A percentile compares a stretch with the other conserved stretches of the same genome.
These are phyloP conservation scores for Notospermus geniculatus DNA, from an alignment of 1,140 invertebrate species.

Conservation along the genomic window DNA sequence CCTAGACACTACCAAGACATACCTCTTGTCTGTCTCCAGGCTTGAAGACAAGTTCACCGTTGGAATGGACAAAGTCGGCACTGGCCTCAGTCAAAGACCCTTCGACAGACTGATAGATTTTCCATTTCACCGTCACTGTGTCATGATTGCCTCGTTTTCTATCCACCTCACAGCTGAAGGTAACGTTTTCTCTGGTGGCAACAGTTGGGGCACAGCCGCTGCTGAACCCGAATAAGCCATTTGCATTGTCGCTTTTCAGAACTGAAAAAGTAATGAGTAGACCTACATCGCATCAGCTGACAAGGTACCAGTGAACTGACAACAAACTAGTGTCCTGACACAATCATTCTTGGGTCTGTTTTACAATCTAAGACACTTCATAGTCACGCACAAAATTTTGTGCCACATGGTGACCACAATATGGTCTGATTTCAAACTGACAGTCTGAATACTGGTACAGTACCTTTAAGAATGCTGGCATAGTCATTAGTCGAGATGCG, in stretches of 20 bases:
- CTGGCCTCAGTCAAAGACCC: slow-evolving; percentile 17
- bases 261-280: slow-evolving; percentile 43
- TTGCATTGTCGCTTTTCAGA: slow-evolving; percentile 54
- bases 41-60: slow-evolving; percentile 38
- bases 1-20: no score
- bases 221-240: slow-evolving; percentile 49
- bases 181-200: slow-evolving; percentile 25
- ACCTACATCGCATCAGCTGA: no score
- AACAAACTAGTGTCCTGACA: no score
- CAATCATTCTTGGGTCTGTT: no score
- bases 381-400: no score
- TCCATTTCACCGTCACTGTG: slow-evolving; percentile 42
- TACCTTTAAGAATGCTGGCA: slow-evolving; percentile 44
- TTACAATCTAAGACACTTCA: no score
- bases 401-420: not conserved
- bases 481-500: slow-evolving; percentile 32
- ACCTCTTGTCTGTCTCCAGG: slow-evolving; percentile 44
- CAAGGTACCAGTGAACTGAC: no score
- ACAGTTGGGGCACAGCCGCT: slow-evolving; percentile 32
- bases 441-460: not conserved
- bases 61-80: slow-evolving; percentile 39
- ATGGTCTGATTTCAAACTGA: not conserved
- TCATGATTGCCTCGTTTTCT: slow-evolving; percentile 40
- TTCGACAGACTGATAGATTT: slow-evolving; percentile 28
- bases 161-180: slow-evolving; percentile 35